phyloP scores from a whole-genome alignment of 2,888 invertebrate species.

The Campoplex capitator region DNA sequence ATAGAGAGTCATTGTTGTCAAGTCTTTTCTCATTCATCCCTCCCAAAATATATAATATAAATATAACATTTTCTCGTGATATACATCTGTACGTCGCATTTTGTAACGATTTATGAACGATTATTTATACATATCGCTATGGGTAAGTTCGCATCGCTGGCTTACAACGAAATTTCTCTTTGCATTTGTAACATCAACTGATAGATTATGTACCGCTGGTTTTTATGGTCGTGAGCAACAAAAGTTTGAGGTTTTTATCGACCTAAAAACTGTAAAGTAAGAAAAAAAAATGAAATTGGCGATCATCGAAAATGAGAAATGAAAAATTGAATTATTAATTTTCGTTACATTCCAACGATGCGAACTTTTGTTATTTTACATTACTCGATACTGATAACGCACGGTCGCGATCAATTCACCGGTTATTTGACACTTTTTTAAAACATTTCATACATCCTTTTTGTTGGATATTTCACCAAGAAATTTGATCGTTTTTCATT shows the following conservation, averaged over 20 bases:
- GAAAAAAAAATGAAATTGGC: neutral
- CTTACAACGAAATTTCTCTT: neutral
- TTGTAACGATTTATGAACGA: neutral
- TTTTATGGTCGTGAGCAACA: neutral
- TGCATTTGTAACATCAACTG: too few species aligned
- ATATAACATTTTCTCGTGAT: neutral
- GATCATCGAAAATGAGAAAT: neutral
- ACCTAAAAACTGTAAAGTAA: neutral
- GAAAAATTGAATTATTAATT: neutral
- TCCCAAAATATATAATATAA: slow-evolving; percentile 11
- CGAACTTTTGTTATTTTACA: neutral
- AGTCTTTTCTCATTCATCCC: slow-evolving; percentile 47
- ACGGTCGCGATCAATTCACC: neutral
- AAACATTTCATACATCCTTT: neutral
- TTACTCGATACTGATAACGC: neutral
- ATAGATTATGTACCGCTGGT: neutral
- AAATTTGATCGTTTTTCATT: neutral
- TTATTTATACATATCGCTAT: neutral
- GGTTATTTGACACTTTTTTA: neutral
- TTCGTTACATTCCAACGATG: neutral
- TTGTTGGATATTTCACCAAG: neutral
- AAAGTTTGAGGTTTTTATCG: neutral
- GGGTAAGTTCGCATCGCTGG: neutral
- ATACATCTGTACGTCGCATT: neutral
- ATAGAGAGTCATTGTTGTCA: slow-evolving; percentile 6